phyloP scores from a whole-genome alignment of 2,113 vertebrate genomes.

The Balaenoptera acutorostrata region DNA sequence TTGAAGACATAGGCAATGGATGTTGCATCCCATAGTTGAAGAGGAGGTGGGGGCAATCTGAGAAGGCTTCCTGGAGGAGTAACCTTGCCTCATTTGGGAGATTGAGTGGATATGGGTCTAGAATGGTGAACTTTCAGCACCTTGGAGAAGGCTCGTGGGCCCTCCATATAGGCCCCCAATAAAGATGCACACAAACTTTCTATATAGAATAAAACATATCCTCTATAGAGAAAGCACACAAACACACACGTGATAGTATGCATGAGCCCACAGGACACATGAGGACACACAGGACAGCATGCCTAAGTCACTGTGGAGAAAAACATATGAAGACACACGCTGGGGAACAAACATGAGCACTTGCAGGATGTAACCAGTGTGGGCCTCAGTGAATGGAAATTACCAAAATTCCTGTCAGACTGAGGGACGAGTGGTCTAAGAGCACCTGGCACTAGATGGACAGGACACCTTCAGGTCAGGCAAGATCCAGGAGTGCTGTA shows the following conservation, averaged over 20 bases:
- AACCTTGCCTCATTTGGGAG: not conserved
- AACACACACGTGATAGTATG: not conserved
- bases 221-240: not conserved
- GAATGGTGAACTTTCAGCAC: not conserved
- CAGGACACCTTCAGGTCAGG: not conserved
- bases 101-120: not conserved
- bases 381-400: not conserved
- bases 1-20: not conserved
- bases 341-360: not conserved
- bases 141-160: not conserved
- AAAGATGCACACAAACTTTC: not conserved
- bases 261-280: not conserved
- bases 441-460: not conserved
- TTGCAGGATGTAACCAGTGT: not conserved
- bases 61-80: not conserved
- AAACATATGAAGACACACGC: not conserved
- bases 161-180: not conserved
- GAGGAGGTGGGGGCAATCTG: not conserved
- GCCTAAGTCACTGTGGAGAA: not conserved
- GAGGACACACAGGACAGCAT: not conserved
- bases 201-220: conserved; percentile 77
- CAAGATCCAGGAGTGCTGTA: not conserved
- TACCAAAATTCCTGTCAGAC: not conserved
- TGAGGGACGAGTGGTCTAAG: not conserved
- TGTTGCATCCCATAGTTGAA: not conserved